These are phyloP conservation scores for Pantala flavescens DNA, from an alignment of 1,140 invertebrate genomes.

Conservation along the genomic window DNA sequence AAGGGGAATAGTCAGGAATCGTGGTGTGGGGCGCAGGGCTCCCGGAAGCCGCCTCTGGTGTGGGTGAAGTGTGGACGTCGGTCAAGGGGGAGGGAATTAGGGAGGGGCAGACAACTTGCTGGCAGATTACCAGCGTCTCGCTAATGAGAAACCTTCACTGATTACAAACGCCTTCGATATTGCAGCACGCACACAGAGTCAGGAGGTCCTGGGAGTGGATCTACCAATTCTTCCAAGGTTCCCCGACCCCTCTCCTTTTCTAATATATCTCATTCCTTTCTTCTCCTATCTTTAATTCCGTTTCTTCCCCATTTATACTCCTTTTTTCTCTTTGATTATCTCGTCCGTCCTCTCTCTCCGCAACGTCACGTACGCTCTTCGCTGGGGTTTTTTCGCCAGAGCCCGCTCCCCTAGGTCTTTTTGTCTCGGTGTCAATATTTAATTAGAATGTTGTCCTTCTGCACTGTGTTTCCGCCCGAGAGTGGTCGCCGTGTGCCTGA, in stretches of 20 bases:
- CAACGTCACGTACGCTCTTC: too few relatives aligned
- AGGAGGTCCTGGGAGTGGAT: slow-evolving; percentile 2
- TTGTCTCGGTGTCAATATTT: too few relatives aligned
- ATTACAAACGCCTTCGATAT: slow-evolving; percentile 9
- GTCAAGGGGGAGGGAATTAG: not conserved
- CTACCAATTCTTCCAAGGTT: not conserved
- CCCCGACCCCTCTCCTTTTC: not conserved
- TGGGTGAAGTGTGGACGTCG: not conserved
- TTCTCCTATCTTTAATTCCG: not conserved
- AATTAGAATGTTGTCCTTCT: too few relatives aligned
- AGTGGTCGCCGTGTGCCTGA: too few relatives aligned
- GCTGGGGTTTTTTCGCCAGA: too few relatives aligned
- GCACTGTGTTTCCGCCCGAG: too few relatives aligned
- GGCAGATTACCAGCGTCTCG: slow-evolving; percentile 2
- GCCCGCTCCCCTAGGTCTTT: too few relatives aligned
- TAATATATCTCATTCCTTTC: slow-evolving; percentile 6
- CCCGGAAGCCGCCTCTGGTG: not conserved
- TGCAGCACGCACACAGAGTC: not conserved
- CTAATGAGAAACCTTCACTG: slow-evolving; percentile 9
- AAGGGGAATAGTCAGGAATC: not conserved
- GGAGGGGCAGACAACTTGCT: slow-evolving; percentile 6
- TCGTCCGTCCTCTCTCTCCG: too few relatives aligned
- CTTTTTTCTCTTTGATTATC: not conserved
- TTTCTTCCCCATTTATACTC: not conserved
- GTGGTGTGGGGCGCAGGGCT: not conserved